Conservation (phyloP, 1,140 invertebrate species). For the Drosophila ambigua region DNA sequence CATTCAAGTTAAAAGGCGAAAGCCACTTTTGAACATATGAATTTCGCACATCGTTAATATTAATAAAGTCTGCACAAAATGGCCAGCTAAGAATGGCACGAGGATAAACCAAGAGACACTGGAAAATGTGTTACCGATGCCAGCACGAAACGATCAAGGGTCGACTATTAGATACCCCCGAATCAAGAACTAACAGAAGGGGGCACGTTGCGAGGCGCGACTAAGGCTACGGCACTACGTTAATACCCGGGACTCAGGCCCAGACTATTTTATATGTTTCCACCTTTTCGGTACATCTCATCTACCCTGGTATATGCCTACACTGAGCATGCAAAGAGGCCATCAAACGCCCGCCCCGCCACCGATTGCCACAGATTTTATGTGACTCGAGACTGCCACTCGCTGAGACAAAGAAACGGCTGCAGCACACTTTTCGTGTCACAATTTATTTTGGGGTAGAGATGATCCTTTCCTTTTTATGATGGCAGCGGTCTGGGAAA, state of each 20-base stretch:
- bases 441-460: slow-evolving; percentile 57
- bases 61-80: slow-evolving; percentile 72
- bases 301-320: neutral
- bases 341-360: slow-evolving; percentile 27
- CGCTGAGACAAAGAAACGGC: slow-evolving; percentile 63
- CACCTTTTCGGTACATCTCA: too few species aligned
- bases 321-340: slow-evolving; percentile 31
- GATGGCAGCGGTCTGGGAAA: slow-evolving; percentile 28
- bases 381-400: slow-evolving; percentile 9
- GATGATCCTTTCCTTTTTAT: slow-evolving; percentile 23
- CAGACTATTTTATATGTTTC: too few species aligned
- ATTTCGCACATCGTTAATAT: slow-evolving; percentile 75
- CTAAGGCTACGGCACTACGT: too few species aligned
- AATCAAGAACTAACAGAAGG: too few species aligned
- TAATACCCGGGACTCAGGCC: too few species aligned
- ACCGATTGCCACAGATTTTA: slow-evolving; percentile 55
- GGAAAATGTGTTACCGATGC: slow-evolving; percentile 20
- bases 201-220: too few species aligned
- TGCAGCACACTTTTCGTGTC: slow-evolving; percentile 27
- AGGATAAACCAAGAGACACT: slow-evolving; percentile 14
- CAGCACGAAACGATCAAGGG: too few species aligned
- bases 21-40: slow-evolving; percentile 49
- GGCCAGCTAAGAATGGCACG: slow-evolving; percentile 64
- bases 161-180: too few species aligned
- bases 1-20: slow-evolving; percentile 13